A percentile compares a stretch with the other conserved stretches of the same genome.
Conservation (phyloP, 2,888 invertebrate genomes). For the Melanophora roralis region DNA sequence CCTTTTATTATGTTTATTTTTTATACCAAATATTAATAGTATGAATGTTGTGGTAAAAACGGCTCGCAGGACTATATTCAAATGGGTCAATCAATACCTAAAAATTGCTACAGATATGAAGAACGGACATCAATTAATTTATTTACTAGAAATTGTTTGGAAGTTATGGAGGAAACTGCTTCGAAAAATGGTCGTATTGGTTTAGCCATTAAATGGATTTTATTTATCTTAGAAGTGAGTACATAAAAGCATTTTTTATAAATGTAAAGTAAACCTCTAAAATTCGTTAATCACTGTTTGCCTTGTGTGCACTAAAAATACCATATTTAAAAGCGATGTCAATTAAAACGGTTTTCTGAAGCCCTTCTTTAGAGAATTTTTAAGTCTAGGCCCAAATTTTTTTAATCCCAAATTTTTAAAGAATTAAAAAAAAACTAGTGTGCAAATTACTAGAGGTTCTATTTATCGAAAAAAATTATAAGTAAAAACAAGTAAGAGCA, state of each 20-base stretch:
- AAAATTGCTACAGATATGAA: constrained; percentile 67
- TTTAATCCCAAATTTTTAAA: no score
- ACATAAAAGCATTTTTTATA: neutral
- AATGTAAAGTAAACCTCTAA: no score
- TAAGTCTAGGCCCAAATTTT: no score
- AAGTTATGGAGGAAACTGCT: constrained; percentile 67
- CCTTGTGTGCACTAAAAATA: no score
- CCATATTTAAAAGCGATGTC: no score
- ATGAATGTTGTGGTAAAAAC: constrained; percentile 72
- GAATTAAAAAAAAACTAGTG: no score
- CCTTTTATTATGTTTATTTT: neutral
- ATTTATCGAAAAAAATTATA: no score
- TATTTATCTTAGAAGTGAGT: constrained; percentile 71
- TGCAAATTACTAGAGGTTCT: no score
- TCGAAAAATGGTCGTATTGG: constrained; percentile 69
- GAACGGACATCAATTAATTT: constrained; percentile 64
- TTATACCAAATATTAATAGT: constrained; percentile 58
- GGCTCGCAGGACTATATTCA: constrained; percentile 71
- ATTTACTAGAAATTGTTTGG: constrained; percentile 66
- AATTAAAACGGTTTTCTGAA: no score
- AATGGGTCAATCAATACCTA: constrained; percentile 66
- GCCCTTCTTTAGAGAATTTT: no score
- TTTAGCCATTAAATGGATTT: constrained; percentile 70
- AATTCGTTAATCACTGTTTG: no score
- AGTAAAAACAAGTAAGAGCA: no score